Evolutionary conservation across 2,113 vertebrate genomes (phyloP).

Genomic region (Symphodus melops): DNA sequence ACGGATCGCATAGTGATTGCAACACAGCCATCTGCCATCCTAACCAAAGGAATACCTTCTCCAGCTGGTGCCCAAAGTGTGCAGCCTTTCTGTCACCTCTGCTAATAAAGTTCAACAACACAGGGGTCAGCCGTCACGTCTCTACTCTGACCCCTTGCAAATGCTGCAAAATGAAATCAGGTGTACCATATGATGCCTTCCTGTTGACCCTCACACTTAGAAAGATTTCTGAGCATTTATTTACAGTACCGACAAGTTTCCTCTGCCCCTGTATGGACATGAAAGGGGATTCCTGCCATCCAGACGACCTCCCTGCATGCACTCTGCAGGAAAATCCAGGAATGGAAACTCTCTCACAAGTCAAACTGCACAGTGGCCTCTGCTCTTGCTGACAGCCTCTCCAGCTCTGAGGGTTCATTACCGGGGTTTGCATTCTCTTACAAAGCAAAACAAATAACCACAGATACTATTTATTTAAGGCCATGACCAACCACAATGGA

Average conservation of each 20-base stretch:
- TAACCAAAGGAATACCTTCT: conserved; percentile 16
- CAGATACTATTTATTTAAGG: conserved; percentile 64
- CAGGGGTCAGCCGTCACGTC: conserved; percentile 37
- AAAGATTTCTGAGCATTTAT: conserved; percentile 39
- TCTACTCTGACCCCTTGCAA: conserved; percentile 30
- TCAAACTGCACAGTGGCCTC: conserved; percentile 35
- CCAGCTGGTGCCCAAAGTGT: conserved; percentile 36
- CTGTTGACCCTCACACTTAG: conserved; percentile 31
- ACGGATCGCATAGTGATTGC: conserved; percentile 10
- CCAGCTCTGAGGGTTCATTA: conserved; percentile 58
- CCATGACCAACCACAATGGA: conserved; percentile 44
- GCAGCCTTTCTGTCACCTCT: conserved; percentile 41
- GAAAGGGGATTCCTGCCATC: conserved; percentile 38
- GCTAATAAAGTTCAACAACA: conserved; percentile 38
- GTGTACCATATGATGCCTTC: background rate
- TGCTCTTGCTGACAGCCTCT: conserved; percentile 45
- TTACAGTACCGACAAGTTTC: conserved; percentile 43
- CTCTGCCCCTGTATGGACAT: conserved; percentile 47
- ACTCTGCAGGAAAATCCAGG: conserved; percentile 12
- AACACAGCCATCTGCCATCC: conserved; percentile 53
- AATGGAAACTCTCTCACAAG: conserved; percentile 55
- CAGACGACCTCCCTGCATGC: conserved; percentile 23
- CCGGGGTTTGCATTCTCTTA: conserved; percentile 48
- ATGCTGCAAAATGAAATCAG: conserved; percentile 32
- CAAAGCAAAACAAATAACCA: conserved; percentile 67